Conservation (phyloP, 1,140 invertebrate genomes). For the Formica selysi region DNA sequence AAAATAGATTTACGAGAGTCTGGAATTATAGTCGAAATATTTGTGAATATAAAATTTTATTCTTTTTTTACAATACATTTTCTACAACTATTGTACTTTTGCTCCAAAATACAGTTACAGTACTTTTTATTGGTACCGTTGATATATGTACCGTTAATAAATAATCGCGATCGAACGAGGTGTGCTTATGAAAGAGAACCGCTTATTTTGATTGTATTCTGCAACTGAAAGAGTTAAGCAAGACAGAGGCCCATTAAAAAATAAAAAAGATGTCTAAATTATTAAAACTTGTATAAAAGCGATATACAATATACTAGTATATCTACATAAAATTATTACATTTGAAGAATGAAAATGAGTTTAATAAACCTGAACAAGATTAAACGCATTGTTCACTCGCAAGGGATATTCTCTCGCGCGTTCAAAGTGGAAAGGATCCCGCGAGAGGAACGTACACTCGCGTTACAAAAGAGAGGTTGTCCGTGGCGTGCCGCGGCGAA, state of each 20-base stretch:
- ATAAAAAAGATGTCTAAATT: not conserved
- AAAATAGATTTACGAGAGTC: not conserved
- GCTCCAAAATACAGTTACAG: too few relatives aligned
- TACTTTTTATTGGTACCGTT: too few relatives aligned
- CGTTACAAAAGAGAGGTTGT: slow-evolving; percentile 44
- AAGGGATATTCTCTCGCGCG: not conserved
- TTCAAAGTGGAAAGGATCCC: slow-evolving; percentile 14
- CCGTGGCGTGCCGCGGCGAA: slow-evolving; percentile 52
- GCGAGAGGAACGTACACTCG: slow-evolving; percentile 28
- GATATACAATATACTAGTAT: not conserved
- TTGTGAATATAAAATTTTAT: too few relatives aligned
- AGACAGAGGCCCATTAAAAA: not conserved
- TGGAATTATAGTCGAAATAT: not conserved
- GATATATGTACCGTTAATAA: too few relatives aligned
- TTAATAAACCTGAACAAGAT: not conserved
- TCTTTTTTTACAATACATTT: too few relatives aligned
- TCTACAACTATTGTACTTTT: too few relatives aligned
- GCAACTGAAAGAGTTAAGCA: not conserved
- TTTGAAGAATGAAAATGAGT: not conserved
- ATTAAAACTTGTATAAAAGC: not conserved
- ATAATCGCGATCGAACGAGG: too few relatives aligned
- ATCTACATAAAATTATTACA: not conserved
- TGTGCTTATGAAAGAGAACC: too few relatives aligned
- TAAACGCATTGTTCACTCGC: not conserved
- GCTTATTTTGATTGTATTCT: too few relatives aligned